phyloP scores from a whole-genome alignment of 2,888 invertebrate genomes.

The Patella depressa region DNA sequence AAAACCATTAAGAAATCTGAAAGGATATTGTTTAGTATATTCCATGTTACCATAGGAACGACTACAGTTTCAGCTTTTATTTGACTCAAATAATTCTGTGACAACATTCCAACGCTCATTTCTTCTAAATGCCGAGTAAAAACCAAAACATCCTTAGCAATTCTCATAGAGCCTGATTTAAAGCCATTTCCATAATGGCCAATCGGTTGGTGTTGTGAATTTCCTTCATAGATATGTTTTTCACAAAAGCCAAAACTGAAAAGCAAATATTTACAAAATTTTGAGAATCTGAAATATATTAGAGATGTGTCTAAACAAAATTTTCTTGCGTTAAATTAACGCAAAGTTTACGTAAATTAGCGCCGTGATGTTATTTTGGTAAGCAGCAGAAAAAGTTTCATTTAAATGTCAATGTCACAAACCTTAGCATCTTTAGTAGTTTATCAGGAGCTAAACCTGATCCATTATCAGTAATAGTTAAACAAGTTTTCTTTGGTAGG shows the following conservation, averaged over 20 bases:
- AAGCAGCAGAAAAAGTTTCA: no score
- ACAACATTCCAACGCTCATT: constrained; percentile 65
- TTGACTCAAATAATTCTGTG: constrained; percentile 61
- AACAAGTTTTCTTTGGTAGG: constrained; percentile 42
- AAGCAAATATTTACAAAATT: constrained; percentile 15
- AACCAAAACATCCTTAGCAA: constrained; percentile 68
- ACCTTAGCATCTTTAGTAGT: constrained; percentile 69
- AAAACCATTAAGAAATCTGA: background rate
- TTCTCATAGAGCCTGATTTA: constrained; percentile 70
- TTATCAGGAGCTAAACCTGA: constrained; percentile 63
- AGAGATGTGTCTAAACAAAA: no score
- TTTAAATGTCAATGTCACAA: no score
- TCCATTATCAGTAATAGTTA: constrained; percentile 67
- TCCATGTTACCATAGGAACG: constrained; percentile 66
- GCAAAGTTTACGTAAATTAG: no score
- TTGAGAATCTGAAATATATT: no score
- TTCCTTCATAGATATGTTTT: constrained; percentile 49
- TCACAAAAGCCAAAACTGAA: constrained; percentile 69
- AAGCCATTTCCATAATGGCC: constrained; percentile 70
- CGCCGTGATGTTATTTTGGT: no score
- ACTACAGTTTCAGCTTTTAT: constrained; percentile 64
- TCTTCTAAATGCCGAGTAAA: constrained; percentile 55
- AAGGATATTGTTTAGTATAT: constrained; percentile 62
- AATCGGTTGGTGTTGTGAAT: constrained; percentile 58
- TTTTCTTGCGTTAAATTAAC: no score